phyloP scores from a whole-genome alignment of 2,888 invertebrate species.

The Mimachlamys varia region DNA sequence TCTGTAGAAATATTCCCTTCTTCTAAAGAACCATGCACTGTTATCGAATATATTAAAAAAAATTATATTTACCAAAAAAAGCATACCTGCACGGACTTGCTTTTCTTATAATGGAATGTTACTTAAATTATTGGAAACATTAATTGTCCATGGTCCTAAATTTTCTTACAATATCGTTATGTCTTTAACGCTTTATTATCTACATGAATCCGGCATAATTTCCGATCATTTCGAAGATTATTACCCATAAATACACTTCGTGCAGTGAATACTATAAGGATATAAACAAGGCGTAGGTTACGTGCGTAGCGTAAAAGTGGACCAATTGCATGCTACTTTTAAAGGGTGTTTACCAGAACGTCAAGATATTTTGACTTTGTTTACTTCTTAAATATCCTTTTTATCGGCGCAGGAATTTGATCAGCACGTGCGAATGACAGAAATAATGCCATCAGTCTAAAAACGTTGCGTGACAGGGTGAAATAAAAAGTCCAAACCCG shows the following conservation, averaged over 20 bases:
- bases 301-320: background rate
- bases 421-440: slow-evolving; percentile 17
- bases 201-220: too few species aligned
- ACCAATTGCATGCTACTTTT: background rate
- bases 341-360: background rate
- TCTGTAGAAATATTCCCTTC: too few species aligned
- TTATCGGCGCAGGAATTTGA: background rate
- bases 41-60: too few species aligned
- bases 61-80: too few species aligned
- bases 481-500: background rate
- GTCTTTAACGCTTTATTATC: too few species aligned
- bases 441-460: slow-evolving; percentile 15
- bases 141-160: too few species aligned
- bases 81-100: too few species aligned
- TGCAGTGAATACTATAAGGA: background rate
- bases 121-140: too few species aligned
- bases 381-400: background rate
- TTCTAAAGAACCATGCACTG: too few species aligned
- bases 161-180: too few species aligned
- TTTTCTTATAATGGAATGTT: too few species aligned
- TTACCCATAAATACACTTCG: background rate
- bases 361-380: slow-evolving; percentile 23
- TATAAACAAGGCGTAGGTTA: background rate
- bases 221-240: too few species aligned
- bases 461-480: background rate